These are phyloP conservation scores for Bombus huntii DNA, from an alignment of 1,140 invertebrate genomes.

Conservation along the genomic window DNA sequence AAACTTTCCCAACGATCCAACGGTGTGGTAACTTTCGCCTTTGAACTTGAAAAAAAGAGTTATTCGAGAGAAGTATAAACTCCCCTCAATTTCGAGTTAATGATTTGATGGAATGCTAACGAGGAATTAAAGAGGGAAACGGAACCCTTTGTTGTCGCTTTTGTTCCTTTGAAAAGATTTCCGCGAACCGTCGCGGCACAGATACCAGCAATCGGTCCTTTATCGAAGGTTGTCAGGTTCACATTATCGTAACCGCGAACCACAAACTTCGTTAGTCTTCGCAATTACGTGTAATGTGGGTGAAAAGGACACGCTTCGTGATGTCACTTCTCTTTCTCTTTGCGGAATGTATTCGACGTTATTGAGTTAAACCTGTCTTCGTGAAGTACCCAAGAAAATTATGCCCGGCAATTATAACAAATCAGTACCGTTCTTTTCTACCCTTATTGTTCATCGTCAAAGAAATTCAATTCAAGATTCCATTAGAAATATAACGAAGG, in stretches of 20 bases:
- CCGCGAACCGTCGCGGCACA: background rate
- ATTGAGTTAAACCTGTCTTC: slow-evolving; percentile 60
- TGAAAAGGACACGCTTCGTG: slow-evolving; percentile 49
- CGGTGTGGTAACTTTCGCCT: background rate
- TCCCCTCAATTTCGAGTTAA: background rate
- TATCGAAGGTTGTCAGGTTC: slow-evolving; percentile 65
- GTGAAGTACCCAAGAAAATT: slow-evolving; percentile 45
- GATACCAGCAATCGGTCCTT: slow-evolving; percentile 45
- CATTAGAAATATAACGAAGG: background rate
- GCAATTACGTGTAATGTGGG: slow-evolving; percentile 65
- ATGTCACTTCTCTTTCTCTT: slow-evolving; percentile 47
- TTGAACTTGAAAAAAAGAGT: background rate
- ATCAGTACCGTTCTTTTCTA: slow-evolving; percentile 3
- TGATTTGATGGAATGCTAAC: background rate
- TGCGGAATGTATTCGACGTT: slow-evolving; percentile 58
- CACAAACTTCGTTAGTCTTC: slow-evolving; percentile 68
- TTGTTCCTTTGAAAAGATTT: background rate
- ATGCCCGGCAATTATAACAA: slow-evolving; percentile 17
- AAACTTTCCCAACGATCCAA: background rate
- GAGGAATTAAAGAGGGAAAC: background rate
- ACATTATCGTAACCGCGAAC: slow-evolving; percentile 64
- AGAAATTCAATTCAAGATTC: slow-evolving; percentile 17
- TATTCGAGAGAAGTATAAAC: background rate
- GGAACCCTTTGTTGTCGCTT: background rate
- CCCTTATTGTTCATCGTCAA: background rate